Evolutionary conservation across 2,113 vertebrate species (phyloP), one percentile per base, ranked within the genome.

Genomic region (Rhadina sibilatrix): DNA sequence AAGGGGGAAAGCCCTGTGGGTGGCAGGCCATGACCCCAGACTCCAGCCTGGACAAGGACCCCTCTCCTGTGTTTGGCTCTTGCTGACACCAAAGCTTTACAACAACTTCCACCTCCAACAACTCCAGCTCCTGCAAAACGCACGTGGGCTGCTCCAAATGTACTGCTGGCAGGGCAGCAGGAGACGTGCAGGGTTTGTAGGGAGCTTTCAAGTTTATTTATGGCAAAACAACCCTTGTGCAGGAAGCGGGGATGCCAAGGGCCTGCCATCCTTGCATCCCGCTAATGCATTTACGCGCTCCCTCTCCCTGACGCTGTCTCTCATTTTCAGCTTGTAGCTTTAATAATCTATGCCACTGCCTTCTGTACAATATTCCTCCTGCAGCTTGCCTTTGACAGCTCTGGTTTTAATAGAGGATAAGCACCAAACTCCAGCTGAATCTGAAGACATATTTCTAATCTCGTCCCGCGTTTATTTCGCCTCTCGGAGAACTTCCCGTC

Each of bases 341-440:
- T 97, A 94, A 94, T 96, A 93, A 95, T 94, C 95, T 90, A 10
- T 89, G 90, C 92, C 54, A 6, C 60, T 93, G 89, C 88, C 72
- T 88, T 66, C 93, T 94, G 71, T 80, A 64, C 75, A 74, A 37
- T 68, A n/a, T 93, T 94, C 75, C 54, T 95, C 85, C 93, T 1
- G 82, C 87, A 94, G 95, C 90, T 96, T 78, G 44, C 85, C 78
- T 93, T 93, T 96, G 92, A 96, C 95, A 97, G 90, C 87, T 94
- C 90, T 93, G 87, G 75, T 96, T 93, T 93, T 83, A 94, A 93
- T 54, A 74, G 87, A 83, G 85, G 90, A 81, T 96, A 95, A 95
- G 79, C 79, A 75, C 86, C 86, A 57, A 94, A 71, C 86, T 91
- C 69, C 82, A 94, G 87, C 90, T 65, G 93, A 83, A 96, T 23